Percentiles rank a stretch among this genome's conserved stretches.
Evolutionary conservation across 2,888 invertebrate species (phyloP).

Genomic region (Euclidia mi): DNA sequence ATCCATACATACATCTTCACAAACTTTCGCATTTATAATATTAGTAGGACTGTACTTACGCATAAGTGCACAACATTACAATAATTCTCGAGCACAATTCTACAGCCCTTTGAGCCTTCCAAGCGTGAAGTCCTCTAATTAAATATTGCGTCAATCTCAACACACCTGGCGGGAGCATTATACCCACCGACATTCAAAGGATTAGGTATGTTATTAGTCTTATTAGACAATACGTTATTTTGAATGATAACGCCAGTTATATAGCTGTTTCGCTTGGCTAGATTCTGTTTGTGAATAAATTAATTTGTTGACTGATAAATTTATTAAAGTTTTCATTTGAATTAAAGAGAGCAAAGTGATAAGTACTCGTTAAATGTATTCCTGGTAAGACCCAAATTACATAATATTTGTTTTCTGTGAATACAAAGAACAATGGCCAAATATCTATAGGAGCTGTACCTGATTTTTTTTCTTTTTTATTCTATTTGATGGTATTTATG

Average conservation of each 20-base stretch:
- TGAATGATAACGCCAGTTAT: slow-evolving; percentile 30
- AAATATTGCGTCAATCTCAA: slow-evolving; percentile 55
- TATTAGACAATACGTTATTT: slow-evolving; percentile 40
- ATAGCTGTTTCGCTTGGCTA: slow-evolving; percentile 20
- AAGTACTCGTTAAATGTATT: too few species aligned
- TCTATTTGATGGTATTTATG: too few species aligned
- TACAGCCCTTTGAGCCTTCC: slow-evolving; percentile 49
- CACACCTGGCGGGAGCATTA: slow-evolving; percentile 48
- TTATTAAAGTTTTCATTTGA: not conserved
- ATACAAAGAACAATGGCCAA: too few species aligned
- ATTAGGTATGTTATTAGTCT: slow-evolving; percentile 34
- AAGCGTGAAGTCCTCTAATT: slow-evolving; percentile 58
- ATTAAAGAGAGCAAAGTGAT: too few species aligned
- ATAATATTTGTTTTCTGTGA: too few species aligned
- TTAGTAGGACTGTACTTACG: too few species aligned
- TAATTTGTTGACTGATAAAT: slow-evolving; percentile 5
- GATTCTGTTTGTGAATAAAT: slow-evolving; percentile 9
- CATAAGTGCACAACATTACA: slow-evolving; percentile 53
- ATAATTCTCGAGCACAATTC: slow-evolving; percentile 51
- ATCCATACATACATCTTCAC: too few species aligned
- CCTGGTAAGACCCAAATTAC: too few species aligned
- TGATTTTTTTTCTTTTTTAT: too few species aligned
- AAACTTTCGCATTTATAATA: too few species aligned
- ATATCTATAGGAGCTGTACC: too few species aligned
- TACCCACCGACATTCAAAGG: slow-evolving; percentile 41